Evolutionary conservation across 2,888 invertebrate genomes (phyloP), one percentile per base, ranked within the genome.

Genomic region (Apotomis capreana): DNA sequence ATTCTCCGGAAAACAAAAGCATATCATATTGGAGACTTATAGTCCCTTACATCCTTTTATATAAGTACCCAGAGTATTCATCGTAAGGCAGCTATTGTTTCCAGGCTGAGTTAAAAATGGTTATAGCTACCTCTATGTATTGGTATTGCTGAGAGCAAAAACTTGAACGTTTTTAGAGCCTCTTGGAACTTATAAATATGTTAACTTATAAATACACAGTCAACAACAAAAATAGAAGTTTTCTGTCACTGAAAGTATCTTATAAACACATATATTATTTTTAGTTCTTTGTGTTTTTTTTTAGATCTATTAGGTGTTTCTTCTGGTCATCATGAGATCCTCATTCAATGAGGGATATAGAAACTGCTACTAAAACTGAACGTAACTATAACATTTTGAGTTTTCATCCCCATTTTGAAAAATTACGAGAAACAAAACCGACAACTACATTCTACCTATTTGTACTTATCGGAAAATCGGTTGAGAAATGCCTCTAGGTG

Each of bases 71-170:
- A 71, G 70, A 70, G 74, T 76, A 79, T 83, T 81, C 79, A 79
- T 67, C 70, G 75, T 76, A 78, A 79, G 80, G 78, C 83, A 78
- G 75, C 76, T 75, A 82, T 83, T 83, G 81, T 84, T 68, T 68
- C 44, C n/a, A 36, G 68, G n/a, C 68, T 82, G 80, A 83, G 78
- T 82, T 83, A 83, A 80, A 76, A 71, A 69, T 61, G 78, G 26
- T 26, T 26, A 26, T 2, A 26, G 26, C 26, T 79, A 79, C 75
- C 76, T 77, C 76, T 74, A 72, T 62, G 69, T 69, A 54, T 65
- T 40, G 54, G 52, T 54, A 46, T 36, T n/a, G 54, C 36, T 59
- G 59, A 58, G 52, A 36, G 9, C 9, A 49, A 65, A 8, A 63
- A 55, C 70, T 70, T 60, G 54, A 65, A 44, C 54, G 12, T 54